A percentile compares a stretch with the other conserved stretches of the same genome.
Conservation (phyloP, 2,888 invertebrate species). For the Tanytarsus gracilentus region DNA sequence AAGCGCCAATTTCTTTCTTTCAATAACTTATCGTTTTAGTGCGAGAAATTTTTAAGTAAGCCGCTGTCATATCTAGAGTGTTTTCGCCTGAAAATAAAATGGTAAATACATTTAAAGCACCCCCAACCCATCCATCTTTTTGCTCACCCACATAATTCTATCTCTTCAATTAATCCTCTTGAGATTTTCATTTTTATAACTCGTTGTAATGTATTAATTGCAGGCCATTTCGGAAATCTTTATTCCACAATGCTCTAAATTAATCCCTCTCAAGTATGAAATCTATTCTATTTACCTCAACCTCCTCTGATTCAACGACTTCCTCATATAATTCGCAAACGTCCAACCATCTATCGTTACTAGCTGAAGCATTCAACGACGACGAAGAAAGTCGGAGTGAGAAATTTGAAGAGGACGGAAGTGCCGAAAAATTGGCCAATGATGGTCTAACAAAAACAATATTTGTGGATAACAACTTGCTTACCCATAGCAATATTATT, state of each 20-base stretch:
- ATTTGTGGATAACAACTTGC: constrained; percentile 19
- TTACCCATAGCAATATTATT: constrained; percentile 15
- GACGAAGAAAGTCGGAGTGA: background rate
- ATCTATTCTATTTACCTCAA: constrained; percentile 23
- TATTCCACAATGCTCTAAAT: background rate
- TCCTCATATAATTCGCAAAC: constrained; percentile 6
- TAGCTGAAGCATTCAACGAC: background rate
- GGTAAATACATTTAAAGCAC: too few relatives aligned
- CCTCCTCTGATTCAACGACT: too few relatives aligned
- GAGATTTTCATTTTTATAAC: too few relatives aligned
- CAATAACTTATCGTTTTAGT: background rate
- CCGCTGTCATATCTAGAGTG: too few relatives aligned
- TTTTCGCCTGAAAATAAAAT: too few relatives aligned
- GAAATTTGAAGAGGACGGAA: background rate
- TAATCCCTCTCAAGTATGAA: constrained; percentile 20
- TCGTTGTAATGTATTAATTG: too few relatives aligned
- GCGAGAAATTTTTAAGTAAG: too few relatives aligned
- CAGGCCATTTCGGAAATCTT: background rate
- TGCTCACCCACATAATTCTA: too few relatives aligned
- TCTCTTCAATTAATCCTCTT: background rate
- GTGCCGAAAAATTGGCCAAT: too few relatives aligned
- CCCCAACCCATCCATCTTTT: too few relatives aligned
- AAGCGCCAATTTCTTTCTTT: constrained; percentile 1
- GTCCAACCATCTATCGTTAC: constrained; percentile 3
- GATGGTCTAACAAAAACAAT: too few relatives aligned